A percentile compares a stretch with the other conserved stretches of the same genome.
Conservation (phyloP, 1,140 invertebrate species). For the Matsumurasca onukii region DNA sequence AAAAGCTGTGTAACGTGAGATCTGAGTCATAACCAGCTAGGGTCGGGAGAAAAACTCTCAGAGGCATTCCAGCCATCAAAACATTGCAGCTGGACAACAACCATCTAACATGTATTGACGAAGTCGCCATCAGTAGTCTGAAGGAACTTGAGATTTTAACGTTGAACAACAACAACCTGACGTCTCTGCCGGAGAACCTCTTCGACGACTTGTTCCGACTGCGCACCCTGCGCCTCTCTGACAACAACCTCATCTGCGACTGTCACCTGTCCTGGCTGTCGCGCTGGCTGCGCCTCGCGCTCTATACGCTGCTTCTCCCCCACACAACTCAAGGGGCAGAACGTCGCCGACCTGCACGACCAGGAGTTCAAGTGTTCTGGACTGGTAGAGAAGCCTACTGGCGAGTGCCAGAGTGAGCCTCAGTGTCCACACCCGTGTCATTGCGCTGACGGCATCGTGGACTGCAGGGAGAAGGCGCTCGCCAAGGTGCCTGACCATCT, state of each 20-base stretch:
- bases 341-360: constrained; percentile 80
- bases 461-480: constrained; percentile 92
- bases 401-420: constrained; percentile 80
- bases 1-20: no score
- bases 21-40: no score
- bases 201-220: constrained; percentile 78
- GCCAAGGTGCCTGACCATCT: constrained; percentile 86
- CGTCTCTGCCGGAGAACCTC: constrained; percentile 78
- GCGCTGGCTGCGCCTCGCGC: constrained; percentile 69
- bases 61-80: no score
- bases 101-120: constrained; percentile 89
- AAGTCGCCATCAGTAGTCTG: constrained; percentile 77
- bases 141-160: constrained; percentile 86
- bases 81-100: constrained; percentile 95
- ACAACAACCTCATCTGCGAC: constrained; percentile 92
- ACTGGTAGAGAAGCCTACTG: constrained; percentile 35
- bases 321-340: constrained; percentile 75
- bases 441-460: constrained; percentile 91
- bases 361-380: constrained; percentile 84
- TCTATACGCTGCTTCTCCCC: constrained; percentile 77
- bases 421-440: constrained; percentile 90
- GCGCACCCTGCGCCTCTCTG: constrained; percentile 81
- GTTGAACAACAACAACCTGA: constrained; percentile 93
- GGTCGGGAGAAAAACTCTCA: no score
- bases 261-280: constrained; percentile 88